phyloP scores from a whole-genome alignment of 2,797 vertebrate species.

The Channa striata region DNA sequence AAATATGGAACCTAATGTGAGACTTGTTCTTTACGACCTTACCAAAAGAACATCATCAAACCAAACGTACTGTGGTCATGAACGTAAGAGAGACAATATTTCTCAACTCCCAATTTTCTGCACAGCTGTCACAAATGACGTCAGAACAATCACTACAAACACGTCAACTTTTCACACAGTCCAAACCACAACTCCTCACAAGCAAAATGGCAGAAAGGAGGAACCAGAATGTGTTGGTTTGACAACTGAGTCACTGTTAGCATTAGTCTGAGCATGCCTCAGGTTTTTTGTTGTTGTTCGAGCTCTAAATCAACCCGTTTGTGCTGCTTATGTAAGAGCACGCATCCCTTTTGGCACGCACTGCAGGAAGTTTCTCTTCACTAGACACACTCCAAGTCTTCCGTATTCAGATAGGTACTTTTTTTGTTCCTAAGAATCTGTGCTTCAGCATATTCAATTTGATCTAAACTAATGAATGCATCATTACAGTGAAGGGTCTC shows the following conservation, averaged over 20 bases:
- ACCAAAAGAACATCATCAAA: background rate
- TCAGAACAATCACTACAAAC: background rate
- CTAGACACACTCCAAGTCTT: background rate
- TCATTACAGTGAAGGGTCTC: no score
- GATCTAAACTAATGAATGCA: no score
- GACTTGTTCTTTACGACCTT: no score
- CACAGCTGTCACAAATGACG: background rate
- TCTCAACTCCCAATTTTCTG: background rate
- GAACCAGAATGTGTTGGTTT: background rate
- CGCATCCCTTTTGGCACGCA: constrained; percentile 41
- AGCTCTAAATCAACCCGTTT: constrained; percentile 9
- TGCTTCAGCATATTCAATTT: background rate
- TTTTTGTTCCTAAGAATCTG: background rate
- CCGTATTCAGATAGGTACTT: background rate
- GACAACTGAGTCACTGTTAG: constrained; percentile 26
- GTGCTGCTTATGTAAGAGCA: constrained; percentile 1
- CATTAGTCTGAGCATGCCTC: background rate
- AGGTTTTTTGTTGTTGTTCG: background rate
- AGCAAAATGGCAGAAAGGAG: background rate
- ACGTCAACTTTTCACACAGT: background rate
- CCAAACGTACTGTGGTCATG: no score
- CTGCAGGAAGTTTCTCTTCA: constrained; percentile 25
- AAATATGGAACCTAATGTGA: no score
- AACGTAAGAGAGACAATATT: background rate
- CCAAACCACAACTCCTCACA: background rate